These are phyloP conservation scores for Belonocnema kinseyi DNA, from an alignment of 1,140 invertebrate genomes.

Conservation along the genomic window DNA sequence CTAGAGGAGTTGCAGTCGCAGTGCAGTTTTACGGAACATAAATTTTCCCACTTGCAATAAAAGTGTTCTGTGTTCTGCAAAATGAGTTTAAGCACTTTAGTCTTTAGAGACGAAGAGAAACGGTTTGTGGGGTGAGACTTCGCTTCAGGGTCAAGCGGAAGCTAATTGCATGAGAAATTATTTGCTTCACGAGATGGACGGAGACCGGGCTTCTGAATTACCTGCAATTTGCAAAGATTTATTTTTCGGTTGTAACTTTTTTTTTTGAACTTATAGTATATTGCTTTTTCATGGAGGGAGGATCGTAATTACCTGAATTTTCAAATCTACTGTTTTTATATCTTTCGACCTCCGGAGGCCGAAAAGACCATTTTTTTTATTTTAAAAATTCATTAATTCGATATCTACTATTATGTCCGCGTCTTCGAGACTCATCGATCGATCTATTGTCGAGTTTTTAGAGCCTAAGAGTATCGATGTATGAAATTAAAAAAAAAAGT, in stretches of 20 bases:
- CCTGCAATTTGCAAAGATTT: background rate
- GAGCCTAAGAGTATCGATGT: no score
- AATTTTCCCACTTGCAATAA: conserved; percentile 45
- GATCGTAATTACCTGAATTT: no score
- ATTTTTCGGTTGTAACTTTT: background rate
- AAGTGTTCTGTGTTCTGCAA: background rate
- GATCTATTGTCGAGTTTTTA: no score
- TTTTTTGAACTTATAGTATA: background rate
- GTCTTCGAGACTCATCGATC: no score
- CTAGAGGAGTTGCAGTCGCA: background rate
- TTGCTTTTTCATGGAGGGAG: no score
- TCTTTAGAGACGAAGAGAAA: conserved; percentile 17
- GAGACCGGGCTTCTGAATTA: background rate
- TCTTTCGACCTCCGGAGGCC: no score
- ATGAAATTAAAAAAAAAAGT: no score
- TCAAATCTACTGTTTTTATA: no score
- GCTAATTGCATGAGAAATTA: conserved; percentile 26
- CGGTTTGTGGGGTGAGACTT: conserved; percentile 16
- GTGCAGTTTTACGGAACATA: conserved; percentile 55
- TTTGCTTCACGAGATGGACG: background rate
- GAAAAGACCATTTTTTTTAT: no score
- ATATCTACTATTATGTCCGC: no score
- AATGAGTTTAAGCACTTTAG: background rate
- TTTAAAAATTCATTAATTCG: no score
- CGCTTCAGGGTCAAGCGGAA: conserved; percentile 25